Evolutionary conservation across 2,888 invertebrate species (phyloP), one percentile per base, ranked within the genome.

Genomic region (Hydriomena furcata): DNA sequence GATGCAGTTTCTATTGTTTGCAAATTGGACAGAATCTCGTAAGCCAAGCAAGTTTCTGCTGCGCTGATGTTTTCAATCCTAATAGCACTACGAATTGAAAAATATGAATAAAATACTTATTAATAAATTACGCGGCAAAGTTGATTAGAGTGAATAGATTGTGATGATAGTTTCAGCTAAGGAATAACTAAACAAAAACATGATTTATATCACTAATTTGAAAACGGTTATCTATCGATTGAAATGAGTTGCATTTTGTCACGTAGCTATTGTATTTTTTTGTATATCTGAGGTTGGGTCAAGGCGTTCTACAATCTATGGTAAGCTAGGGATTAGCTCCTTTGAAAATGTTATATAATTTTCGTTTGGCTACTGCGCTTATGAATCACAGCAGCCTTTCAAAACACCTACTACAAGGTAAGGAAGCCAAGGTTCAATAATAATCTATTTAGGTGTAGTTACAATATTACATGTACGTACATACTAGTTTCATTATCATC

Each of bases 1-100:
- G 35, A 58, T 54, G 56, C 51, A 55, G 45, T 55, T 52, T 55
- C 54, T 57, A 57, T 55, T 58, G 55, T 61, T 55, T 61, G 56
- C 45, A 52, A 58, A 58, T 50, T 53, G 38, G 32, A 41, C 38
- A 48, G 44, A 48, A 27, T 52, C 50, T 11, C 49, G 13, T 45
- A 28, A 41, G 49, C 36, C 43, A 44, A 48, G 34, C 38, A 23
- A 47, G 45, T 56, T 58, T 56, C 32, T 51, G 17, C 36, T 13
- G 17, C 7, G 45, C 12, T 40, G 12, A 11, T 30, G 28, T 27
- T 38, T 50, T 38, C 8, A 31, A 32, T 41, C 12, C 13, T 4
- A 13, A n/a, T 28, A 17, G 20, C 12, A 30, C 11, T 23, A 41
- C 13, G 8, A 31, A 12, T 32, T 32, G 23, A 12, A 31, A 24